phyloP scores from a whole-genome alignment of 2,797 vertebrate species.

The Notamacropus eugenii region DNA sequence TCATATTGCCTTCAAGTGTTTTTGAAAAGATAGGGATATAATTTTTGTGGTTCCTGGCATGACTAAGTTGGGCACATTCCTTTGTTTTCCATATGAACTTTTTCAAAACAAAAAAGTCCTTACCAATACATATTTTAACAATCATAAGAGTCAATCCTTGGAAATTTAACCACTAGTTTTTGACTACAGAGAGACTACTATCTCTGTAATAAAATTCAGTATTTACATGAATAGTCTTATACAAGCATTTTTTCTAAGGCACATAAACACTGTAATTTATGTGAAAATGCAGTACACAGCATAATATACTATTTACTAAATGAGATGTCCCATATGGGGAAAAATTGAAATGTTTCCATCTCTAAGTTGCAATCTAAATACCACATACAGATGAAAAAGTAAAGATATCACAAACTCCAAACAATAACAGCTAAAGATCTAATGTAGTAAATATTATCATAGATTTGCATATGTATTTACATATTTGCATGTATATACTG shows the following conservation, averaged over 20 bases:
- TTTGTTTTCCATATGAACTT: constrained; percentile 4
- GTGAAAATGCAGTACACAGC: not conserved
- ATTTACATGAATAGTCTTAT: not conserved
- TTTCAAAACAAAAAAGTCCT: not conserved
- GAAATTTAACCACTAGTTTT: not conserved
- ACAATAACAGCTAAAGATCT: not conserved
- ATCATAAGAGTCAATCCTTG: not conserved
- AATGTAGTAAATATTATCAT: not conserved
- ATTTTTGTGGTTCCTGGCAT: not conserved
- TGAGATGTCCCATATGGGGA: not conserved
- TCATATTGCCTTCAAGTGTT: not conserved
- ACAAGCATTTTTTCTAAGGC: not conserved
- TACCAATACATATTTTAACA: not conserved
- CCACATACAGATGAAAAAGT: not conserved
- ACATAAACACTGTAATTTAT: no score
- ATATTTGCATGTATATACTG: not conserved
- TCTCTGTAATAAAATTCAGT: not conserved
- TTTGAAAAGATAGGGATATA: not conserved
- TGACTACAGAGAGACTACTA: not conserved
- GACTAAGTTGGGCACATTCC: not conserved
- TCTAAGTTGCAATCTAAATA: not conserved
- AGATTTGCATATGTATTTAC: not conserved
- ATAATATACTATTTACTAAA: not conserved
- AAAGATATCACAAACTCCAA: not conserved
- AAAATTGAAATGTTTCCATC: not conserved